These are phyloP conservation scores for Coenobita brevimanus DNA, from an alignment of 1,140 invertebrate species.

Conservation along the genomic window DNA sequence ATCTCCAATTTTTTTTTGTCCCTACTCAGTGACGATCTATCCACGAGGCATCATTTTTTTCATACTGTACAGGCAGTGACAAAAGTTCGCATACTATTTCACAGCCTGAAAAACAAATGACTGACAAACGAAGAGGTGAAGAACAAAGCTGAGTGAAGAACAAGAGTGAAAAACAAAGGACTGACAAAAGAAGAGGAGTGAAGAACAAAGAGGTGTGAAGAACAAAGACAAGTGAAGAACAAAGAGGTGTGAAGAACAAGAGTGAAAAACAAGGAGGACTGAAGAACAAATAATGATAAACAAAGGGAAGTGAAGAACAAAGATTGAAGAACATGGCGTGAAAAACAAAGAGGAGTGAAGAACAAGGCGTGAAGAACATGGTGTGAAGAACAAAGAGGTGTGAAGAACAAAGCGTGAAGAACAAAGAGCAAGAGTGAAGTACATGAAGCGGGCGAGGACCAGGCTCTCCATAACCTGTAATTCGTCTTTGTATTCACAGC, in stretches of 20 bases:
- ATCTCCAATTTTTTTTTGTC: too few relatives aligned
- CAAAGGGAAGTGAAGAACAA: not conserved
- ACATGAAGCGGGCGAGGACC: not conserved
- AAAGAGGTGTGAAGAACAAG: not conserved
- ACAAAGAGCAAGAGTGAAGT: not conserved
- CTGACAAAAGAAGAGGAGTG: too few relatives aligned
- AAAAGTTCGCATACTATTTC: too few relatives aligned
- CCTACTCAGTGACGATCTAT: too few relatives aligned
- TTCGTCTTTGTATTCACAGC: constrained; percentile 19
- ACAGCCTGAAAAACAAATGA: not conserved
- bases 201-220: too few relatives aligned
- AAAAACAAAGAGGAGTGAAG: not conserved
- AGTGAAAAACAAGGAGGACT: not conserved
- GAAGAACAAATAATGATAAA: not conserved
- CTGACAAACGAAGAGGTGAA: too few relatives aligned
- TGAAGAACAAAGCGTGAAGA: not conserved
- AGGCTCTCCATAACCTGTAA: constrained; percentile 19
- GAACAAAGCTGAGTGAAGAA: too few relatives aligned
- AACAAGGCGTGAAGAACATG: not conserved
- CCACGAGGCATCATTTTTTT: too few relatives aligned
- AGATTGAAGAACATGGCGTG: not conserved
- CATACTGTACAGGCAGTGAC: too few relatives aligned
- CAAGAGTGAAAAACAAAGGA: too few relatives aligned
- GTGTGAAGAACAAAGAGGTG: not conserved
- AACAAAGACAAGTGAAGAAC: too few relatives aligned